Base-by-base conservation (phyloP, 2,113 vertebrate species). In the Sigmodon hispidus region DNA sequence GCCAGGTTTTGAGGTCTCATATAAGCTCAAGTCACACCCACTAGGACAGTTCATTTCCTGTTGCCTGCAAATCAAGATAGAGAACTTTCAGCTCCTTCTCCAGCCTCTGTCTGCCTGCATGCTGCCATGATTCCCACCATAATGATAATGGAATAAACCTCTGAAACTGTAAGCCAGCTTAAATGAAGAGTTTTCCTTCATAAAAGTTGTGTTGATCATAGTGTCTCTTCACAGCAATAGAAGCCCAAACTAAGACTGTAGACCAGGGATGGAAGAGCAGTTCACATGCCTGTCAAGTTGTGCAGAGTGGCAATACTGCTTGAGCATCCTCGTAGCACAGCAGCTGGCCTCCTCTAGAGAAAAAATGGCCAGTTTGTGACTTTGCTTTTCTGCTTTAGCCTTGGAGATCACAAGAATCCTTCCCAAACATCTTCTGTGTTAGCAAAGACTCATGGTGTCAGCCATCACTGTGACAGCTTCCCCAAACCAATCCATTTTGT, bases 181-280 rank as follows among this genome's bases (percentile, higher is more conserved):
- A 6, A n/a, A 4, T 21, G 3, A 70, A 70, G 21, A n/a, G 36
- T 70, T 70, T 70, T 70, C 69, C 69, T n/a, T 70, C n/a, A n/a
- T 70, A 19, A 70, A 70, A 19, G 3, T n/a, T n/a, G 67, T 19
- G n/a, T 16, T 70, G 36, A 17, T 70, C 17, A 70, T 69, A 34
- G 34, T 69, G 34, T 70, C 69, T 70, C 36, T n/a, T n/a, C 67
- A 70, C 67, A 70, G 36, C 67, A 70, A n/a, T 70, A n/a, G 67
- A 70, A 19, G 17, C 67, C 67, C 67, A 70, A 19, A 70, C 36
- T n/a, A 70, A 70, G 36, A n/a, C 36, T n/a, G 67, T n/a, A 8
- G 0, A 3, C 0, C 1, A 0, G 75, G n/a, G 40, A 63, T n/a
- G 21, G 9, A 50, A 26, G n/a, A 83, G 59, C 63, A 8, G 0